A percentile compares a stretch with the other conserved stretches of the same genome.
phyloP scores from a whole-genome alignment of 1,140 invertebrate species.

The Chironomus tepperi region DNA sequence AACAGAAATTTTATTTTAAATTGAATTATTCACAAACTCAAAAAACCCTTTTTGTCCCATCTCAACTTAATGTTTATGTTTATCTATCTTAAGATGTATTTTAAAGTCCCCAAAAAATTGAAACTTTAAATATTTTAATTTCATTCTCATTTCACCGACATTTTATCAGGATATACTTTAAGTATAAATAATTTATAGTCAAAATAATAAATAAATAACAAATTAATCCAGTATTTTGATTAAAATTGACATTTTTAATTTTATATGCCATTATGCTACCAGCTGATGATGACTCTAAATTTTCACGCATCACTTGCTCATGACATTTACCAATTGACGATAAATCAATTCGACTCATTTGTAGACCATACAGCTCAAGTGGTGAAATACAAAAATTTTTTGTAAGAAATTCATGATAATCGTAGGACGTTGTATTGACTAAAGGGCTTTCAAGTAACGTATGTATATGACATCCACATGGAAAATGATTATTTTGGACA shows the following conservation, averaged over 20 bases:
- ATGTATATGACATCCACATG: constrained; percentile 72
- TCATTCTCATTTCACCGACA: not conserved
- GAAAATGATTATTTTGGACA: constrained; percentile 67
- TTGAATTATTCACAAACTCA: too few relatives aligned
- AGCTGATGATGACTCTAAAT: constrained; percentile 46
- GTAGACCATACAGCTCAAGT: constrained; percentile 64
- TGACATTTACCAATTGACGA: constrained; percentile 57
- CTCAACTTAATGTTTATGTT: too few relatives aligned
- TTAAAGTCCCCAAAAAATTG: too few relatives aligned
- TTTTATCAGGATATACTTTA: not conserved
- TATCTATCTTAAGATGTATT: too few relatives aligned
- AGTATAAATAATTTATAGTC: not conserved
- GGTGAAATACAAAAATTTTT: constrained; percentile 78
- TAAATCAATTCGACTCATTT: constrained; percentile 58
- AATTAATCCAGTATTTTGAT: not conserved
- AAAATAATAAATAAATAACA: not conserved
- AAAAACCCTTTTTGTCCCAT: too few relatives aligned
- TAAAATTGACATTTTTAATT: not conserved
- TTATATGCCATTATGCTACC: not conserved
- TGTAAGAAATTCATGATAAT: constrained; percentile 54
- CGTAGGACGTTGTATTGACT: constrained; percentile 49
- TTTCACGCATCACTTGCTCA: constrained; percentile 55
- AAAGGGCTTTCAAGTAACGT: constrained; percentile 63
- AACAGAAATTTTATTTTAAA: too few relatives aligned
- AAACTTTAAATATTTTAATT: not conserved